These are phyloP conservation scores for Amphiprion clarkii DNA, from an alignment of 2,797 vertebrate genomes.

Conservation along the genomic window DNA sequence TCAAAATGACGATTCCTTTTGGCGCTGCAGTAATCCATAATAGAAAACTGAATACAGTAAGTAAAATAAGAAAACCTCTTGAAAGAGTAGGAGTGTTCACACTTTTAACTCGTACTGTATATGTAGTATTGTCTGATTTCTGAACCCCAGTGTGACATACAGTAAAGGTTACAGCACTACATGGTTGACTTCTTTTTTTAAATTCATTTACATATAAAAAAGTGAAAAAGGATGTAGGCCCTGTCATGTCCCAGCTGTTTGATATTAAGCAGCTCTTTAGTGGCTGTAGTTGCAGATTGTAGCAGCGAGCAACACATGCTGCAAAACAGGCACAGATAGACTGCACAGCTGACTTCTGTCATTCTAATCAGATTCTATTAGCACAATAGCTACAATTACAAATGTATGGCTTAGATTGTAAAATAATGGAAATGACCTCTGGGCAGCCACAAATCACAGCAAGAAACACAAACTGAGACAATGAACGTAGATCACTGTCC, in stretches of 20 bases:
- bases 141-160: neutral
- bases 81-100: neutral
- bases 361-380: neutral
- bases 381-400: neutral
- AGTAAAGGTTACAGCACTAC: neutral
- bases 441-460: conserved; percentile 5
- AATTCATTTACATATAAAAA: too few species aligned
- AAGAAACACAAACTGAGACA: neutral
- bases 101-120: neutral
- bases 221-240: conserved; percentile 1
- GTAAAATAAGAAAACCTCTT: neutral
- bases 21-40: too few species aligned
- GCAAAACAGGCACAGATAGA: neutral
- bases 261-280: conserved; percentile 1
- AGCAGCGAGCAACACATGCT: conserved; percentile 14
- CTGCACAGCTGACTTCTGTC: neutral
- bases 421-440: conserved; percentile 13
- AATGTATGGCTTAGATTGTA: conserved; percentile 20
- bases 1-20: too few species aligned
- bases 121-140: neutral
- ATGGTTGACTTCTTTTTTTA: too few species aligned
- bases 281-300: neutral
- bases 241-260: conserved; percentile 10
- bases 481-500: neutral
- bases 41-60: too few species aligned